Base-by-base conservation (phyloP, 2,888 invertebrate genomes). In the Scaeva pyrastri region DNA sequence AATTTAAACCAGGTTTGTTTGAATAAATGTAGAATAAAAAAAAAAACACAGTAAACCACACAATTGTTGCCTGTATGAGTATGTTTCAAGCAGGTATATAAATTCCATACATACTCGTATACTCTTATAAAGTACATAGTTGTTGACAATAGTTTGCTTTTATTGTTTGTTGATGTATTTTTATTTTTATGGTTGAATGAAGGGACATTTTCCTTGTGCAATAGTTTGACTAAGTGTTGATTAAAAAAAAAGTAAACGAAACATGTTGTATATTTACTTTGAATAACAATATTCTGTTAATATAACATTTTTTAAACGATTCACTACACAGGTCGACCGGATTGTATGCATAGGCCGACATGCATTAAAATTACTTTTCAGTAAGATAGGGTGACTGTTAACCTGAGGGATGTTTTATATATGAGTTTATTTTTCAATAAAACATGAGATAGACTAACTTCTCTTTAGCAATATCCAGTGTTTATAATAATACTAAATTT, bases 1-100 rank as follows among this genome's bases (percentile, higher is more conserved):
- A n/a, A n/a, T n/a, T n/a, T n/a, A n/a, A 71, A 21, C 62, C 48
- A 66, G 64, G 78, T 78, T 82, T 82, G 43, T 82, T 84, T 84
- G 75, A 71, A 84, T 79, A 84, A 84, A 75, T 79, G 79, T 75
- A 36, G 43, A 71, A 64, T 39, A 62, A 26, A n/a, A n/a, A n/a
- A n/a, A n/a, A n/a, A n/a, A n/a, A n/a, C n/a, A n/a, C n/a, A n/a
- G n/a, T n/a, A n/a, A 58, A 56, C 41, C 41, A 39, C 36, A 48
- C 48, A 36, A 71, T 64, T 10, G 41, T 23, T 62, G 19, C 10
- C 23, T n/a, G 14, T 23, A 43, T 62, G 43, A 16, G 16, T 62
- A 1, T 56, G 56, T 16, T 10, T 48, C 2, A 11, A 16, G 11
- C 31, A 31, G 31, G 31, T 31, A 52, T 52, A 52, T n/a, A n/a